Base-by-base conservation (phyloP, 1,140 invertebrate species). In the Holotrichia oblita region DNA sequence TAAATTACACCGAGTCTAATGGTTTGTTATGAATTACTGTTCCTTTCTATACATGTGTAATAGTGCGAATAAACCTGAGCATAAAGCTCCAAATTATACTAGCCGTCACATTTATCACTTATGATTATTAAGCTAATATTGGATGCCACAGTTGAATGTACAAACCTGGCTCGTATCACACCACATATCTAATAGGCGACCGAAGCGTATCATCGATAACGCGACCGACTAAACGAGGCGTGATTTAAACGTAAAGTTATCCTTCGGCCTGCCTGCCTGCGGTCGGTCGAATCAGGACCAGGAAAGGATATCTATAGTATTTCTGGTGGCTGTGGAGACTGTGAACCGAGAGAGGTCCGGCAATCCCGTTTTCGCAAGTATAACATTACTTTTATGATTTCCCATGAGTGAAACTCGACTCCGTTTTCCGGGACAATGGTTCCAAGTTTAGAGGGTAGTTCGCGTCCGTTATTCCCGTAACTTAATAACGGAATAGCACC, bases 361-460 rank as follows among this genome's bases (percentile, higher is more conserved):
- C 61, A 69, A 69, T 69, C 61, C 61, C 61, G 61, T 69, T 55
- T 34, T 69, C 61, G 61, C 61, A 69, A 69, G 61, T 69, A 22
- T 69, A 69, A 69, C 61, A 69, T 69, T 34, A 69, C 61, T 69
- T 69, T 69, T 69, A 69, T 69, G 61, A 69, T 69, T 69, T 69
- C 61, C 61, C 61, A 69, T 34, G 61, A 69, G 61, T 69, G 61
- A 69, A 69, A 69, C 61, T 69, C 61, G 61, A 14, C 61, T 69
- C 27, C 61, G 27, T 34, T 69, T 69, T 69, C 27, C 20, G 61
- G 61, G 61, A 69, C 61, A 69, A 69, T 69, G 27, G 61, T 34
- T 27, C 17, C 61, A 34, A 69, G 22, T 69, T 69, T 34, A 34
- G 61, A 27, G 27, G 61, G 27, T 69, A 69, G 61, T 69, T 69